phyloP scores from a whole-genome alignment of 1,140 invertebrate genomes.

The Anthonomus grandis region DNA sequence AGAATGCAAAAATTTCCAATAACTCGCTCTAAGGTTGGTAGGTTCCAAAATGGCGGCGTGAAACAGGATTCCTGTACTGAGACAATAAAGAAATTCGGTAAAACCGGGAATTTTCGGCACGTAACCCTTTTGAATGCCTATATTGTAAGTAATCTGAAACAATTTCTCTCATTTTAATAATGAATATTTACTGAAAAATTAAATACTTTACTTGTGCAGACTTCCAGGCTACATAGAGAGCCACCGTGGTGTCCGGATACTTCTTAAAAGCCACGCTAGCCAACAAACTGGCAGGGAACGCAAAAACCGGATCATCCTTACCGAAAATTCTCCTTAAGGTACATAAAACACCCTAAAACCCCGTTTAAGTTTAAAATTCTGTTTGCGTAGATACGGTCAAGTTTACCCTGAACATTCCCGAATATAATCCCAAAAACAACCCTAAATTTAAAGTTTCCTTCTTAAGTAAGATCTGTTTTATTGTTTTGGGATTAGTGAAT shows the following conservation, averaged over 20 bases:
- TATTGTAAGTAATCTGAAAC: slow-evolving; percentile 60
- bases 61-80: slow-evolving; percentile 76
- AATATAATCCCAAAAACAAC: slow-evolving; percentile 62
- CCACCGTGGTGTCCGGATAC: slow-evolving; percentile 66
- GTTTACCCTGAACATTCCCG: slow-evolving; percentile 60
- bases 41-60: slow-evolving; percentile 78
- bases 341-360: slow-evolving; percentile 59
- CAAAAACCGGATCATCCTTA: slow-evolving; percentile 57
- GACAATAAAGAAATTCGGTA: slow-evolving; percentile 67
- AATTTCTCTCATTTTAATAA: neutral
- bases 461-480: slow-evolving; percentile 55
- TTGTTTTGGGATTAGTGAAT: slow-evolving; percentile 51
- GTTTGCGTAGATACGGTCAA: neutral
- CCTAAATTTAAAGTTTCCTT: slow-evolving; percentile 58
- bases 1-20: slow-evolving; percentile 76
- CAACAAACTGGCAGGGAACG: slow-evolving; percentile 62
- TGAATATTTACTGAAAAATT: neutral
- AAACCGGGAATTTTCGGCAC: slow-evolving; percentile 62
- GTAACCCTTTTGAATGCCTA: slow-evolving; percentile 55
- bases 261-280: slow-evolving; percentile 60
- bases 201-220: slow-evolving; percentile 56
- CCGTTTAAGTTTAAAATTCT: neutral
- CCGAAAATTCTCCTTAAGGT: slow-evolving; percentile 54
- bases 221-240: slow-evolving; percentile 72
- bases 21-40: slow-evolving; percentile 73